Evolutionary conservation across 2,797 vertebrate species (phyloP), one percentile per base, ranked within the genome.

Genomic region (Pseudomugil tenellus): DNA sequence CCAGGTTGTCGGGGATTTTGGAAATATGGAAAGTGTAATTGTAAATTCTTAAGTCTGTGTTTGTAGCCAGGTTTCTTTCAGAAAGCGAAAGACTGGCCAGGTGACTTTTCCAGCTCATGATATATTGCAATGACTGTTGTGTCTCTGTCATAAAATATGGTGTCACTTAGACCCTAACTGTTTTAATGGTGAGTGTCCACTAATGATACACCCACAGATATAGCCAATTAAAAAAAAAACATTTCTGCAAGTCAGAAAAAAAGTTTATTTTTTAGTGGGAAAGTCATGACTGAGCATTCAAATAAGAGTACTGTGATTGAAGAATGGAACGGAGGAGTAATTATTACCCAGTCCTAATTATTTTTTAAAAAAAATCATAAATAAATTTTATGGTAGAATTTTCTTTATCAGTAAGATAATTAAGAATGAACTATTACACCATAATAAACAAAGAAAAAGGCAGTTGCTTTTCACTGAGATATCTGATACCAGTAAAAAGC

Each of bases 11-110:
- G 61, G 74, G 77, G 82, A 84, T 79, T 87, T 73, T 67, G 74
- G 79, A 87, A 87, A 89, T 89, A 91, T 88, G 84, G 84, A 90
- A 89, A 84, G 77, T 56, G 10, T 62, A 71, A 75, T 67, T 78
- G 81, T 86, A 89, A 87, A 91, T 84, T 80, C 69, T 83, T 59
- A 13, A 62, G 74, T 35, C 58, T 59, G 69, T 79, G 72, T 86
- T 80, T 78, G 82, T 79, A 66, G 88, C 71, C 85, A 84, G 86
- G 66, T 84, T 89, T 80, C 76, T 72, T 85, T 77, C 76, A 70
- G 74, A 52, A 19, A 35, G 70, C 63, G 37, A 17, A 43, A 58
- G 77, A 81, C 80, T 76, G 84, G 56, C 82, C 80, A 83, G 86
- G 86, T 89, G 87, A 85, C 79, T 28, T 43, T 76, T 89, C 77